Base-by-base conservation (phyloP, 2,888 invertebrate species). In the Leucoma salicis region DNA sequence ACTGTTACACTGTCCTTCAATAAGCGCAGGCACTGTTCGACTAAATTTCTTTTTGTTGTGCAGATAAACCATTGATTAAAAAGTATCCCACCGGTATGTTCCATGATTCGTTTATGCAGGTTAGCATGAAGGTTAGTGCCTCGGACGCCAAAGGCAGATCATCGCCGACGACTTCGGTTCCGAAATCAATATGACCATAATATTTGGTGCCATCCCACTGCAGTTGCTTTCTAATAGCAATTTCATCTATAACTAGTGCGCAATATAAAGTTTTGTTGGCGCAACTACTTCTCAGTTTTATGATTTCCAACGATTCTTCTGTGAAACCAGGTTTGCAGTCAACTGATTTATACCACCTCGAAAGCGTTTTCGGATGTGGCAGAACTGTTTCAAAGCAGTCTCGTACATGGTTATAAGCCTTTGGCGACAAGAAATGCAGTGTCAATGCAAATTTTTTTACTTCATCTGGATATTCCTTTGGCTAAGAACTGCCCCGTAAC, bases 201-300 rank as follows among this genome's bases (percentile, higher is more conserved):
- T 8, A 31, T 31, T 31, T 31, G 2, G 14, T 31, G 11, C 10
- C 7, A 15, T 31, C 31, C 31, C 31, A 40, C 11, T 11, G 14
- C 6, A 35, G 7, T 11, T 16, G 21, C 12, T 40, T 34, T 15
- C 24, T 40, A n/a, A 40, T 40, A 8, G 40, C 28, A 34, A 42
- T 42, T 31, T 42, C 38, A 21, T 33, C 33, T 1, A 42, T 18
- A 2, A 38, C 18, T 21, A 42, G 16, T 8, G 42, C 18, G 1
- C 42, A 38, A 1, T 32, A 13, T 11, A 42, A 14, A 14, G 31
- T 32, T 5, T 8, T 18, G 16, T 38, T 0, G 18, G 32, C 21
- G 12, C 16, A 11, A 14, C 16, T 10, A 28, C 16, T 33, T 34
- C 33, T 39, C 7, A 25, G 21, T 24, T 42, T 29, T 32, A 42